Base-by-base conservation (phyloP, 1,140 invertebrate genomes). In the Drosophila ananassae region DNA sequence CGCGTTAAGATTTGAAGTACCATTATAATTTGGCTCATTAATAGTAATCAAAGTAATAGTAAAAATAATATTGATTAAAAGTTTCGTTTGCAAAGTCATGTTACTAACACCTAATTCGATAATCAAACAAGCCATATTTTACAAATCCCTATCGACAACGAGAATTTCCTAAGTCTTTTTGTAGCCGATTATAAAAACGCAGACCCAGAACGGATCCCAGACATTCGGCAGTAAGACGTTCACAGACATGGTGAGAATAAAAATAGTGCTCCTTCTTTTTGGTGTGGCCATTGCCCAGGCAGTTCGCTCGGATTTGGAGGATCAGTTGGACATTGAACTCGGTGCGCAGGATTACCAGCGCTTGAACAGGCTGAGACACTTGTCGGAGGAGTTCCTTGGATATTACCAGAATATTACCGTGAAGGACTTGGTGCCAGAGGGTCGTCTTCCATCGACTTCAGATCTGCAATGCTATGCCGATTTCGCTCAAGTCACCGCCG, bases 381-480 rank as follows among this genome's bases (percentile, higher is more conserved):
- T 85, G 39, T 30, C 57, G 21, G 34, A 80, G 7, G 32, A 64
- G 6, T 85, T 85, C 12, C 47, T 54, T 0, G 22, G 25, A 2
- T 34, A 32, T 9, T 77, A 62, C 13, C 32, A 68, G 12, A 81
- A 85, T 32, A 39, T 78, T 21, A 64, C 73, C 2, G 1, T 61
- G 3, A 21, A 37, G 2, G 81, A 80, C 10, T 6, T 80, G 32
- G 44, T 74, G 7, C 59, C 57, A 2, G 22, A 51, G 0, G 13
- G 25, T 3, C 25, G 77, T 2, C 4, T 69, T 9, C 81, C 81
- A 12, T 60, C 48, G 2, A 21, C 37, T 8, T 48, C 77, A 32
- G 81, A 85, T 50, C 48, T 87, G 2, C 37, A 78, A 30, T 85
- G 81, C 50, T 52, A 78, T 51, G 77, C 64, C 0, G 77, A 85